Evolutionary conservation across 2,888 invertebrate genomes (phyloP).

Genomic region (Pardosa pseudoannulata): DNA sequence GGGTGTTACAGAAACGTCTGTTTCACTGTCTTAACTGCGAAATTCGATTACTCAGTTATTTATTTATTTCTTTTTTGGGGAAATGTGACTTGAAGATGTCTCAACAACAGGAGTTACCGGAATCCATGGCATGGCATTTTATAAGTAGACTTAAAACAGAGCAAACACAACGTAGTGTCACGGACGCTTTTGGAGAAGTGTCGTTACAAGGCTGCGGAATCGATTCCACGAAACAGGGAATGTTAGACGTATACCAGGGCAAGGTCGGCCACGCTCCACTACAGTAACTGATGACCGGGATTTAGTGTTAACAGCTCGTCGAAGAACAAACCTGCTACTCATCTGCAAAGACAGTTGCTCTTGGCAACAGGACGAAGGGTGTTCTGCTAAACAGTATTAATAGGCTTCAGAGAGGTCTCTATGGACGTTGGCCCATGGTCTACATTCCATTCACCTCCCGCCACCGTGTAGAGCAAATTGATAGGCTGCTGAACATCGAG

Average conservation of each 20-base stretch:
- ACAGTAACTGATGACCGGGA: slow-evolving; percentile 17
- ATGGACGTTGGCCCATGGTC: slow-evolving; percentile 5
- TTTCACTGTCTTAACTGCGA: slow-evolving; percentile 1
- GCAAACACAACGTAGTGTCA: not conserved
- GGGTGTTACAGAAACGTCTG: not conserved
- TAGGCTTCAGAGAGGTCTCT: not conserved
- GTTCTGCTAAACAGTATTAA: slow-evolving; percentile 13
- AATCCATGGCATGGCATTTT: not conserved
- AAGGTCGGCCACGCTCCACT: slow-evolving; percentile 17
- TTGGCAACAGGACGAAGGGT: not conserved
- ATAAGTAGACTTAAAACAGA: not conserved
- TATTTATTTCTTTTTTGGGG: not conserved
- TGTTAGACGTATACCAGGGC: slow-evolving; percentile 21
- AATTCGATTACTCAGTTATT: not conserved
- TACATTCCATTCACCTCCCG: slow-evolving; percentile 5
- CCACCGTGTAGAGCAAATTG: not conserved
- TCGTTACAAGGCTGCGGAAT: slow-evolving; percentile 5
- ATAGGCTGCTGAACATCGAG: slow-evolving; percentile 20
- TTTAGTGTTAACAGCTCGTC: slow-evolving; percentile 6
- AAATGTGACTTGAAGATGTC: slow-evolving; percentile 6
- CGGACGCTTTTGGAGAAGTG: not conserved
- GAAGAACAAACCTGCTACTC: slow-evolving; percentile 1
- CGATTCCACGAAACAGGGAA: slow-evolving; percentile 19
- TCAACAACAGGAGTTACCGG: not conserved
- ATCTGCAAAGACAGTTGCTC: not conserved